phyloP scores from a whole-genome alignment of 2,888 invertebrate genomes.

The Hydrotaea cyrtoneurina region DNA sequence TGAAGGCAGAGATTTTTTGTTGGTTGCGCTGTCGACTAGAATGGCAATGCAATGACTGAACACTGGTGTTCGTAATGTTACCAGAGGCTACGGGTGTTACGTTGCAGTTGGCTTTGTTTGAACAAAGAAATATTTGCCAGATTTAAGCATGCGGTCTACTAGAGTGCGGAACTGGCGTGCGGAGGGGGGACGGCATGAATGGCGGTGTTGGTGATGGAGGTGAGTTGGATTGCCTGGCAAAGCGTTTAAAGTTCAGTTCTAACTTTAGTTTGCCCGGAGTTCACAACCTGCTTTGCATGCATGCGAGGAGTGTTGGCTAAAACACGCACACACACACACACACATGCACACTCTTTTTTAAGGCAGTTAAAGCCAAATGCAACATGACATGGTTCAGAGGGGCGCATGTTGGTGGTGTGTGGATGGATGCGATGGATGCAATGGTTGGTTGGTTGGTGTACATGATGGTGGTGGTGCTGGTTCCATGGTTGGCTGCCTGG shows the following conservation, averaged over 20 bases:
- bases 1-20: constrained; percentile 48
- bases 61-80: background rate
- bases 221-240: background rate
- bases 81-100: constrained; percentile 44
- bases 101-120: constrained; percentile 49
- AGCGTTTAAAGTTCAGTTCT: constrained; percentile 36
- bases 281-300: constrained; percentile 62
- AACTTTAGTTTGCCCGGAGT: constrained; percentile 33
- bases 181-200: background rate
- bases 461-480: background rate
- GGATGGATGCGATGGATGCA: background rate
- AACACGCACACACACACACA: no score
- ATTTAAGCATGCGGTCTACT: background rate
- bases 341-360: background rate
- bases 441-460: constrained; percentile 5
- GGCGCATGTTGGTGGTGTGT: no score
- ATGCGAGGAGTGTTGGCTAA: background rate
- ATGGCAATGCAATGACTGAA: background rate
- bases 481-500: background rate
- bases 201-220: background rate
- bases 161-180: no score
- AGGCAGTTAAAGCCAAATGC: background rate
- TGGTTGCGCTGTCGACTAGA: background rate
- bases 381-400: constrained; percentile 7
- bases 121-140: constrained; percentile 22